Evolutionary conservation across 2,888 invertebrate genomes (phyloP), one percentile per base, ranked within the genome.

Genomic region (Drosophila rubida): DNA sequence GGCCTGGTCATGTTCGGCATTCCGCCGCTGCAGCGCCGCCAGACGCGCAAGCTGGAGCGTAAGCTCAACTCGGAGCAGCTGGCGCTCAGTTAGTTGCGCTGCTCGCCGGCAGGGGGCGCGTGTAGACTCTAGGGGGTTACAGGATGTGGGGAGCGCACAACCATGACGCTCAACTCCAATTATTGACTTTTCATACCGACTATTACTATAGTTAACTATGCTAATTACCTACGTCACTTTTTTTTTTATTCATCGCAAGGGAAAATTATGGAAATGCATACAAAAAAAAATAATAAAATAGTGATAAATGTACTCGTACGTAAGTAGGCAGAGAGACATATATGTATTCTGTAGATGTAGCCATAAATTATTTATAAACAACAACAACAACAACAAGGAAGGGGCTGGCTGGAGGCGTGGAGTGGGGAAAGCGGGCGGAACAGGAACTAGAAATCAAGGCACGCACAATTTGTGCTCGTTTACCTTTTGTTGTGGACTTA

Each of bases 1-100:
- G 99, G 98, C 9, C 51, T 97, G 42, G 96, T 99, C 93, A 93
- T 99, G 68, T 98, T 97, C 92, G 91, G 94, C 69, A 96, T 97
- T 89, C 97, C 97, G 6, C 92, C 94, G 57, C 80, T 97, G 51
- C 95, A 96, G 90, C 93, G 93, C 65, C 90, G 91, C 71, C 85
- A 78, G 57, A 87, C 70, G 11, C 66, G 66, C n/a, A 86, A 85
- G 66, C 71, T 64, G 11, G 71, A 74, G 11, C 65, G 63, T 50
- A 72, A 78, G 44, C 54, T 60, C 23, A 80, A 80, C 61, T 60
- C 77, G 48, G 90, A 90, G 68, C 82, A 90, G 62, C 53, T 90
- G 60, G 75, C 80, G 46, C 75, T 90, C 37, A 90, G 89, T 69
- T 88, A 90, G 82, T 59, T 68, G 13, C 45, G n/a, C 11, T 16